Percentiles rank a stretch among this genome's conserved stretches.
These are phyloP conservation scores for Trematomus loennbergii DNA, from an alignment of 2,113 vertebrate genomes.

Conservation along the genomic window DNA sequence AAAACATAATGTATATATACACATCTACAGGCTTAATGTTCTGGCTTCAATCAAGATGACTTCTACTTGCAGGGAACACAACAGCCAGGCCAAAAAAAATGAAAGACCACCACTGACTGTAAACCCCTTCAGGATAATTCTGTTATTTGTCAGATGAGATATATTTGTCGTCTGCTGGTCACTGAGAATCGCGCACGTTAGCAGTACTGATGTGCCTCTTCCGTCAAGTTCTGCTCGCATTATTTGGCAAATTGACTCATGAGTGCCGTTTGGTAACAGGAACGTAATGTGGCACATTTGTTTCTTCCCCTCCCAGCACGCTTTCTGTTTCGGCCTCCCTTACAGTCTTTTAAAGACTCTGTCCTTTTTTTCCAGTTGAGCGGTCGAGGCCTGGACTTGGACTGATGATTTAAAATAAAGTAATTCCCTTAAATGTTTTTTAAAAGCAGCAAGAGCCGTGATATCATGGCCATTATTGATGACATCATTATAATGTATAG, in stretches of 20 bases:
- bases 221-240: slow-evolving; percentile 75
- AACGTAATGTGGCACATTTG: slow-evolving; percentile 82
- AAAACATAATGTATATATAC: slow-evolving; percentile 30
- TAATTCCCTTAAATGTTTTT: slow-evolving; percentile 86
- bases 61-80: slow-evolving; percentile 17
- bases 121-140: slow-evolving; percentile 50
- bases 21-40: slow-evolving; percentile 40
- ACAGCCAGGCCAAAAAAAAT: slow-evolving; percentile 28
- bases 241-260: slow-evolving; percentile 86
- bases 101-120: slow-evolving; percentile 36
- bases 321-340: slow-evolving; percentile 54
- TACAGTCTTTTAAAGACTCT: slow-evolving; percentile 56
- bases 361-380: slow-evolving; percentile 78
- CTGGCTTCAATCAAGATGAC: slow-evolving; percentile 39
- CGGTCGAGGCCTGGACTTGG: slow-evolving; percentile 75
- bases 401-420: slow-evolving; percentile 80
- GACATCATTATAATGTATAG: slow-evolving; percentile 88
- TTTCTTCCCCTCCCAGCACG: slow-evolving; percentile 59
- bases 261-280: slow-evolving; percentile 80
- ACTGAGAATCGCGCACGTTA: slow-evolving; percentile 72
- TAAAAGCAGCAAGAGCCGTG: slow-evolving; percentile 83
- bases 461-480: slow-evolving; percentile 84
- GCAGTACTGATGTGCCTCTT: slow-evolving; percentile 74
- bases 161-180: slow-evolving; percentile 68
- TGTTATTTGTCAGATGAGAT: slow-evolving; percentile 74